Conservation (phyloP, 1,140 invertebrate genomes). For the Ditylenchus dipsaci region DNA sequence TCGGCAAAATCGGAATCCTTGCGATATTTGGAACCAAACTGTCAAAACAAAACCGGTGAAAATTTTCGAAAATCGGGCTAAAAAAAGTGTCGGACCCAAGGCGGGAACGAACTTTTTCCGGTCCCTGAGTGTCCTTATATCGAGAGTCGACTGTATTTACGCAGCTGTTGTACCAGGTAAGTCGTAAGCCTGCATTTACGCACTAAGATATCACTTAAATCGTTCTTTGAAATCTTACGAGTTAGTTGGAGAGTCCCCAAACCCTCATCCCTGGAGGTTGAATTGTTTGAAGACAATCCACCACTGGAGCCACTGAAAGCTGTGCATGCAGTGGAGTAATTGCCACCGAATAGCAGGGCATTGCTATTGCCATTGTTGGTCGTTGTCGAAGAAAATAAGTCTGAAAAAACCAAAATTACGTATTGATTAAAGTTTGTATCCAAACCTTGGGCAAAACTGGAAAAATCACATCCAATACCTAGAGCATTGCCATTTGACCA, state of each 20-base stretch:
- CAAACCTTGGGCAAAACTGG: not conserved
- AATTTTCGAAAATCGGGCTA: no score
- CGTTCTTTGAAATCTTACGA: conserved; percentile 22
- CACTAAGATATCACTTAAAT: no score
- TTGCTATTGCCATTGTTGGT: not conserved
- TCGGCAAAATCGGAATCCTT: no score
- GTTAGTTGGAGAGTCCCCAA: conserved; percentile 25
- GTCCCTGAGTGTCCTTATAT: no score
- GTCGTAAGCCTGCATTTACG: no score
- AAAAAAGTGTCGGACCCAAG: no score
- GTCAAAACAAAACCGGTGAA: no score
- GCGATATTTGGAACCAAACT: no score
- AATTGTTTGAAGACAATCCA: conserved; percentile 21
- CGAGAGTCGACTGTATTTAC: no score
- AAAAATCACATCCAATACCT: not conserved
- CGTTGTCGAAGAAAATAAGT: conserved; percentile 5
- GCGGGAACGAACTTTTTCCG: no score
- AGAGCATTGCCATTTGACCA: conserved; percentile 2
- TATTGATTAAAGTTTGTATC: not conserved
- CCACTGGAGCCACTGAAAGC: conserved; percentile 8
- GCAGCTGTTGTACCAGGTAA: no score
- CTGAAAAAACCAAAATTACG: not conserved
- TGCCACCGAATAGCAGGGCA: not conserved
- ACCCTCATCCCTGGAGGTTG: conserved; percentile 20
- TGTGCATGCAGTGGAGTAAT: not conserved